Evolutionary conservation across 2,113 vertebrate genomes (phyloP), one percentile per base, ranked within the genome.

Genomic region (Sorex fumeus): DNA sequence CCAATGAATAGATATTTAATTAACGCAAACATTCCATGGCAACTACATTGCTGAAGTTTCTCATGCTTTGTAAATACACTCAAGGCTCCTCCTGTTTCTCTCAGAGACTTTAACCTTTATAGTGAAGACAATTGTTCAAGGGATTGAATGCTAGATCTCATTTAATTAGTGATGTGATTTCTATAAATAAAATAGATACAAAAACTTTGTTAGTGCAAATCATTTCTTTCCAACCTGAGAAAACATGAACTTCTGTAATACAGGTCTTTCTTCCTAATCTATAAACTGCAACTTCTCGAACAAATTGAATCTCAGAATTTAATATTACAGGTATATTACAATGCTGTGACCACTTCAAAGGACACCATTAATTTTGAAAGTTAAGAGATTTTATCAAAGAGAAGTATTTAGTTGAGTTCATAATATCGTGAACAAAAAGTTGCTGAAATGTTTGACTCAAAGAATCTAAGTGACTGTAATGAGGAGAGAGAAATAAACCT

Each of bases 1-100:
- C 60, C 72, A 97, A 95, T 95, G 84, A 97, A 95, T 92, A 97
- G 94, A 92, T 93, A 95, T 95, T 96, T 98, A 98, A 97, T 96
- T 96, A 93, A 95, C 97, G 57, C 11, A 95, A 75, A 23, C 96
- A 87, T 74, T 96, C 79, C 47, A 84, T 12, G 92, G 85, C 57
- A 92, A 93, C 28, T 90, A 67, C 32, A 83, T 69, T 34, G 57
- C 32, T 94, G 75, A 96, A 83, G 95, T 92, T 69, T 93, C 93
- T 96, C 76, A 89, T 84, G 96, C 76, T 94, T 40, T 93, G 76
- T 91, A 76, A 96, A 93, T 93, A 91, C 43, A 87, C 82, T 94
- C 92, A 87, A 40, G 32, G 96, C 97, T 96, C 88, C 93, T 86
- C 50, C n/a, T 57, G 30, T 28, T 1, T 85, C 19, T 19, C 45